These are phyloP conservation scores for Syngnathus acus DNA, from an alignment of 2,797 vertebrate species.

Conservation along the genomic window DNA sequence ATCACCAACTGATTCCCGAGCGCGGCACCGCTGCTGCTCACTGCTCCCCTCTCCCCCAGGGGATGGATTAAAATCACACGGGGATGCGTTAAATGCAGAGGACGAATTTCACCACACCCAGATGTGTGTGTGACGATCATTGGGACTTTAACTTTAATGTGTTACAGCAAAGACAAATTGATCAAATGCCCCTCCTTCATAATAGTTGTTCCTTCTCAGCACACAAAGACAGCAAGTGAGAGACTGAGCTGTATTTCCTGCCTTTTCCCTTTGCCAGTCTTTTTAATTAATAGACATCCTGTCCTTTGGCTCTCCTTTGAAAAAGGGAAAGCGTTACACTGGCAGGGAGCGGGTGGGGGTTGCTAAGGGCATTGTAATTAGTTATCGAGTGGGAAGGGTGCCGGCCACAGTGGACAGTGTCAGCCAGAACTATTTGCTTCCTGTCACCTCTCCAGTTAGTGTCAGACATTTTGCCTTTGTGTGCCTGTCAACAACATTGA, in stretches of 20 bases:
- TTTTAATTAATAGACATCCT: constrained; percentile 55
- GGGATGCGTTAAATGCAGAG: too few species aligned
- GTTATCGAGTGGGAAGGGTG: constrained; percentile 49
- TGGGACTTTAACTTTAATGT: too few species aligned
- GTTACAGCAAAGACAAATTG: background rate
- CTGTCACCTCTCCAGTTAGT: constrained; percentile 50
- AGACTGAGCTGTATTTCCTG: constrained; percentile 14
- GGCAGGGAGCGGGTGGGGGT: constrained; percentile 17
- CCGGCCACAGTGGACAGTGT: constrained; percentile 39
- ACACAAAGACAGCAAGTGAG: constrained; percentile 14
- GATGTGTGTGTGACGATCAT: too few species aligned
- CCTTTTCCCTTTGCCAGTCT: constrained; percentile 36
- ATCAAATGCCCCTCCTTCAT: background rate
- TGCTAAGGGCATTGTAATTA: constrained; percentile 56
- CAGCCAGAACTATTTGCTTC: constrained; percentile 49
- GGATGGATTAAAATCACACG: too few species aligned
- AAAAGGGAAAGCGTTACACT: constrained; percentile 18
- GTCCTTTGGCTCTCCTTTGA: constrained; percentile 49
- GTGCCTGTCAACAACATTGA: constrained; percentile 32
- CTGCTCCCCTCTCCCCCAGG: too few species aligned
- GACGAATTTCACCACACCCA: too few species aligned
- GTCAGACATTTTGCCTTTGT: constrained; percentile 41
- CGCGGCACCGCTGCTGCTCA: too few species aligned
- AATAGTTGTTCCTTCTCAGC: background rate
- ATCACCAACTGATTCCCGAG: too few species aligned